These are phyloP conservation scores for Branchinecta lynchi DNA, from an alignment of 1,140 invertebrate genomes.

Conservation along the genomic window DNA sequence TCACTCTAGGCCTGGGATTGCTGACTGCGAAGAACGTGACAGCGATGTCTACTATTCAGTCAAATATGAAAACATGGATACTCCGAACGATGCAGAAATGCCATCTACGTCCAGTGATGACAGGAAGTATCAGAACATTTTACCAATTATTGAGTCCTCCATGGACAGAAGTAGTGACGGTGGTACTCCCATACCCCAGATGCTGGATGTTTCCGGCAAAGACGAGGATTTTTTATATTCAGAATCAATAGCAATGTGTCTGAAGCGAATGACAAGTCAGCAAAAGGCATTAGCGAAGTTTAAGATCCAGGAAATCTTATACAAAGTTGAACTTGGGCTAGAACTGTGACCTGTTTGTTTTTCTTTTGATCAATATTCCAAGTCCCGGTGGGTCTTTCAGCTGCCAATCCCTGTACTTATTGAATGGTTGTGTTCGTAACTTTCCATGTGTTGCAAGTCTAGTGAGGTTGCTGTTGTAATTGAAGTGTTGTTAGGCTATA, in stretches of 20 bases:
- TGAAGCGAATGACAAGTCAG: background rate
- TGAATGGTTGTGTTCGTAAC: too few relatives aligned
- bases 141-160: background rate
- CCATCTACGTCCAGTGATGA: background rate
- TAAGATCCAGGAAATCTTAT: conserved; percentile 1
- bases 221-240: conserved; percentile 1
- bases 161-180: background rate
- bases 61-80: background rate
- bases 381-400: too few relatives aligned
- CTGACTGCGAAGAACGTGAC: too few relatives aligned
- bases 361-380: too few relatives aligned
- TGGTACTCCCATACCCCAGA: background rate
- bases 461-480: too few relatives aligned
- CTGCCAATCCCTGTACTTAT: too few relatives aligned
- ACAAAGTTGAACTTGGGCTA: background rate
- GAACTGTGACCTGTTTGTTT: background rate
- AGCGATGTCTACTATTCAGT: too few relatives aligned
- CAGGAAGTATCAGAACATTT: background rate
- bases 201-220: background rate
- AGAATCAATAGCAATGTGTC: background rate
- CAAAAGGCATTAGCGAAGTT: background rate
- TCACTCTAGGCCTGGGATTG: too few relatives aligned
- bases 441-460: too few relatives aligned
- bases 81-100: background rate
- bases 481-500: too few relatives aligned